These are phyloP conservation scores for Epinotia nisella DNA, from an alignment of 2,888 invertebrate species.

Conservation along the genomic window DNA sequence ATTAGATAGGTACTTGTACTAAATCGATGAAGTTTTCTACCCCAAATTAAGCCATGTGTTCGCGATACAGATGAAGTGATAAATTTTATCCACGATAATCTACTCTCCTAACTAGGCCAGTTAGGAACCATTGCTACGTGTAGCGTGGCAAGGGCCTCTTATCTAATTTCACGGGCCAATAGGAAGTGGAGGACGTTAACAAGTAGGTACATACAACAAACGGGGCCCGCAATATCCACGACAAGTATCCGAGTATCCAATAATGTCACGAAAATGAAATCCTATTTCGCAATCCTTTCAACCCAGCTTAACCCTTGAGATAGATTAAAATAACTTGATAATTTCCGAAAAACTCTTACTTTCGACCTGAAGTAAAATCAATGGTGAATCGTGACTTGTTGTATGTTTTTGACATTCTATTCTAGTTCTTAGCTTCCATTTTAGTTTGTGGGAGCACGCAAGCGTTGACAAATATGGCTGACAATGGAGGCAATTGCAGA, in stretches of 20 bases:
- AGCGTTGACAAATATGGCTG: slow-evolving; percentile 30
- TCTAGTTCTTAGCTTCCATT: slow-evolving; percentile 14
- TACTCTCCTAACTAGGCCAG: slow-evolving; percentile 1
- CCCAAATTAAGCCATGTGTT: background rate
- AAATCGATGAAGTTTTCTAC: background rate
- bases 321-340: background rate
- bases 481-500: slow-evolving; percentile 38
- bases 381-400: slow-evolving; percentile 18
- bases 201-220: slow-evolving; percentile 52
- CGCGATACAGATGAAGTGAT: slow-evolving; percentile 7
- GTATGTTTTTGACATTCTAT: slow-evolving; percentile 6
- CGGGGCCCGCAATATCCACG: slow-evolving; percentile 41
- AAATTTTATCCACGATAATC: slow-evolving; percentile 15
- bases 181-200: slow-evolving; percentile 54
- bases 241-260: slow-evolving; percentile 37
- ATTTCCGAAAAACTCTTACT: slow-evolving; percentile 15
- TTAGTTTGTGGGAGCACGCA: slow-evolving; percentile 26
- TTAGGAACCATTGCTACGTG: slow-evolving; percentile 24
- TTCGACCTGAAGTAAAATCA: background rate
- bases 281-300: slow-evolving; percentile 30
- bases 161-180: slow-evolving; percentile 52
- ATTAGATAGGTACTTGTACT: no score
- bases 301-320: slow-evolving; percentile 14
- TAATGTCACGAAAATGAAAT: slow-evolving; percentile 41
- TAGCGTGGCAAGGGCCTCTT: slow-evolving; percentile 47